Percentiles rank a stretch among this genome's conserved stretches.
Evolutionary conservation across 2,888 invertebrate genomes (phyloP).

Genomic region (Trissolcus brochymenae): DNA sequence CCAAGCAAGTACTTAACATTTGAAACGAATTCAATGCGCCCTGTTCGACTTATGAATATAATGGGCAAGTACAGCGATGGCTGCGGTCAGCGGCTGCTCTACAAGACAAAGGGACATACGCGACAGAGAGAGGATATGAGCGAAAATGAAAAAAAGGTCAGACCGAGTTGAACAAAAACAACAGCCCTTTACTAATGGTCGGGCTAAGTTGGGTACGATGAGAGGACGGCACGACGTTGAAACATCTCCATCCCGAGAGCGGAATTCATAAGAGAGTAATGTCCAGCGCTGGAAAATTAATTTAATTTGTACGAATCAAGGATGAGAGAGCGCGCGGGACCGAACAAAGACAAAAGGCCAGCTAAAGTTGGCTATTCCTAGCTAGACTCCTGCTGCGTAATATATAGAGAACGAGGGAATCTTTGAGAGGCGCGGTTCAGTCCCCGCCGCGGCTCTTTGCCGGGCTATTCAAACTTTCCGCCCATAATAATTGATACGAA

Average conservation of each 20-base stretch:
- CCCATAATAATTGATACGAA: constrained; percentile 74
- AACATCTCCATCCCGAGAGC: constrained; percentile 69
- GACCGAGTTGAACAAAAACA: constrained; percentile 36
- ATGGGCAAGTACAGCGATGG: constrained; percentile 53
- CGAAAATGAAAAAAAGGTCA: constrained; percentile 36
- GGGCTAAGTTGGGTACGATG: constrained; percentile 57
- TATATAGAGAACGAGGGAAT: constrained; percentile 73
- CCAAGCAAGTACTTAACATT: constrained; percentile 39
- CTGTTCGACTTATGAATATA: constrained; percentile 52
- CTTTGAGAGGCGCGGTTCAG: constrained; percentile 72
- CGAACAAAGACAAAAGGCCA: constrained; percentile 29
- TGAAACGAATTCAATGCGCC: constrained; percentile 51
- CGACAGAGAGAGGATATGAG: constrained; percentile 42
- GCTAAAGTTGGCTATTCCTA: constrained; percentile 62
- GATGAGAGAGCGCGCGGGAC: constrained; percentile 41
- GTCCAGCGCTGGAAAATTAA: constrained; percentile 71
- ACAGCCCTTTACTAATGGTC: constrained; percentile 64
- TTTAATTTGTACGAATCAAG: constrained; percentile 72
- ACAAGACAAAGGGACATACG: constrained; percentile 52
- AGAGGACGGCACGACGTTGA: constrained; percentile 56
- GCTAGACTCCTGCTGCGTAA: constrained; percentile 73
- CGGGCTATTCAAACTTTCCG: constrained; percentile 71
- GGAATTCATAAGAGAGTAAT: constrained; percentile 74
- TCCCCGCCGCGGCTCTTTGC: constrained; percentile 69
- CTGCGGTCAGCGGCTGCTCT: constrained; percentile 35